Percentiles rank a stretch among this genome's conserved stretches.
Conservation (phyloP, 2,888 invertebrate species). For the Mesorhabditis spiculigera region DNA sequence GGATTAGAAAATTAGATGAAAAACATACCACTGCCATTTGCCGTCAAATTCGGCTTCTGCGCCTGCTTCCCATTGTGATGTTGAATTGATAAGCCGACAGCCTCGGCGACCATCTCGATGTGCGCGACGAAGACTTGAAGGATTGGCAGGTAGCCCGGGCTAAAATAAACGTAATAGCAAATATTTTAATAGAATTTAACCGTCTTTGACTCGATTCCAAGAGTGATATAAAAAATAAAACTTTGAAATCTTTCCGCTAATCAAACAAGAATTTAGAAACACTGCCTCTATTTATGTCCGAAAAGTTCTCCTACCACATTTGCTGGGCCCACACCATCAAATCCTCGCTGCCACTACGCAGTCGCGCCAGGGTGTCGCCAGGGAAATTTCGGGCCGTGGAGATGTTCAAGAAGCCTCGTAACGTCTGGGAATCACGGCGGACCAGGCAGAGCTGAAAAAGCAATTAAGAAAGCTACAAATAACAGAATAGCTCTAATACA, state of each 20-base stretch:
- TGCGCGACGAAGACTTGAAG: slow-evolving; percentile 40
- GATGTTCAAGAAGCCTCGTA: slow-evolving; percentile 30
- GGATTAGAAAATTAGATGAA: too few species aligned
- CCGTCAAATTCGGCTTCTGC: too few species aligned
- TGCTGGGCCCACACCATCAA: slow-evolving; percentile 44
- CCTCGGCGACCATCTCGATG: slow-evolving; percentile 28
- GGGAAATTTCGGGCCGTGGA: slow-evolving; percentile 22
- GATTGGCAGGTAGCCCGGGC: slow-evolving; percentile 43
- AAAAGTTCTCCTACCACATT: slow-evolving; percentile 36
- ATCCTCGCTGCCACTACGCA: slow-evolving; percentile 32
- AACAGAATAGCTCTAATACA: background rate
- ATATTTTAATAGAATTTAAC: background rate
- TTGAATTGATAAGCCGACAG: background rate
- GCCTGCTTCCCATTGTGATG: background rate
- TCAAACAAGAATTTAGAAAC: too few species aligned
- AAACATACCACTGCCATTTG: too few species aligned
- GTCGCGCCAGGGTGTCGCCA: slow-evolving; percentile 25
- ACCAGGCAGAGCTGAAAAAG: slow-evolving; percentile 39
- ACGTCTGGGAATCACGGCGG: slow-evolving; percentile 37
- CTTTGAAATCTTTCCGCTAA: too few species aligned
- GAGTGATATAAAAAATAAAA: too few species aligned
- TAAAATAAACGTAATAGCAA: slow-evolving; percentile 13
- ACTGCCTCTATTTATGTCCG: background rate
- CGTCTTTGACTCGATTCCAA: too few species aligned
- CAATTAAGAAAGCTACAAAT: background rate